phyloP scores from a whole-genome alignment of 2,888 invertebrate species.

The Biston betularia region DNA sequence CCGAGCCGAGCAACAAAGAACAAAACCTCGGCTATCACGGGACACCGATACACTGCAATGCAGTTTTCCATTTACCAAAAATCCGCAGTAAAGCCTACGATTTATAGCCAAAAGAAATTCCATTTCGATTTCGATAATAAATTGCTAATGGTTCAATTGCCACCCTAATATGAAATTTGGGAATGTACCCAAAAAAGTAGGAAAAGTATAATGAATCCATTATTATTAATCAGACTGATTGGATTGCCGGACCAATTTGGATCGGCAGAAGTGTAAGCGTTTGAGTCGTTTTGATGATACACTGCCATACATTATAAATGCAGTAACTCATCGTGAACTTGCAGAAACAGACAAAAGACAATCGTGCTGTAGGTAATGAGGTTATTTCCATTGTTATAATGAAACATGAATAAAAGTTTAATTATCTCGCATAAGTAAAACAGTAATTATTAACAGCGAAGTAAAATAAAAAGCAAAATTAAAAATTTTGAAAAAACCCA shows the following conservation, averaged over 20 bases:
- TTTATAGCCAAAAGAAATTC: constrained; percentile 26
- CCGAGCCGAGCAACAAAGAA: constrained; percentile 13
- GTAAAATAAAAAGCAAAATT: too few species aligned
- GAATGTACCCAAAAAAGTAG: constrained; percentile 7
- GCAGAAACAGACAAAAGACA: neutral
- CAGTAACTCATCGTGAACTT: constrained; percentile 14
- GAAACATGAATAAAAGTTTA: too few species aligned
- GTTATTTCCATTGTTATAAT: too few species aligned
- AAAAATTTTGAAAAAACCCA: too few species aligned
- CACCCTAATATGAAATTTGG: constrained; percentile 19
- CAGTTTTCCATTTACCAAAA: constrained; percentile 23
- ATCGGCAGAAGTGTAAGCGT: constrained; percentile 17
- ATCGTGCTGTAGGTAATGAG: too few species aligned
- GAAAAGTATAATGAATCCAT: constrained; percentile 20
- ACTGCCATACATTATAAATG: constrained; percentile 1
- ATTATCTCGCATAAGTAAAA: too few species aligned
- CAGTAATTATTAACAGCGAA: too few species aligned
- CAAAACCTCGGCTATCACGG: constrained; percentile 13
- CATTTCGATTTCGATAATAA: constrained; percentile 21
- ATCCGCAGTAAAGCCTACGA: constrained; percentile 29
- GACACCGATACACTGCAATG: constrained; percentile 22
- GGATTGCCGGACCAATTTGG: constrained; percentile 26
- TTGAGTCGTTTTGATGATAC: constrained; percentile 21
- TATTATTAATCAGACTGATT: constrained; percentile 28
- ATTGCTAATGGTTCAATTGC: constrained; percentile 25